A percentile compares a stretch with the other conserved stretches of the same genome.
phyloP scores from a whole-genome alignment of 2,113 vertebrate genomes.

The Xenotilapia longispinis region DNA sequence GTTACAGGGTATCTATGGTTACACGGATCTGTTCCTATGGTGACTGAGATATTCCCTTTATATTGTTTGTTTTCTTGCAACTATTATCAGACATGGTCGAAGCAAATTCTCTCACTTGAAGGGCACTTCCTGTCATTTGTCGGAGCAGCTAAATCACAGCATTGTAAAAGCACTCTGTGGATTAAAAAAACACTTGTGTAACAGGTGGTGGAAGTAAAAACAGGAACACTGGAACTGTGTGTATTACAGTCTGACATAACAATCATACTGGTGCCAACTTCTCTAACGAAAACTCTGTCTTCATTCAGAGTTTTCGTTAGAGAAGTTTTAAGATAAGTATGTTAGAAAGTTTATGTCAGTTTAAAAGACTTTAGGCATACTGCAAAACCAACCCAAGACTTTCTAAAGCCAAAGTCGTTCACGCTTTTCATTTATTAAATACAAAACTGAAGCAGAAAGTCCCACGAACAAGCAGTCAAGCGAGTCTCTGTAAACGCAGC shows the following conservation, averaged over 20 bases:
- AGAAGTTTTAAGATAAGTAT: background rate
- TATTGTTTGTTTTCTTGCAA: conserved; percentile 60
- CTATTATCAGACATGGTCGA: conserved; percentile 32
- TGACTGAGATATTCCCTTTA: conserved; percentile 44
- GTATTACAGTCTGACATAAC: background rate
- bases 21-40: conserved; percentile 64
- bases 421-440: background rate
- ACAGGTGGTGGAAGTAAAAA: background rate
- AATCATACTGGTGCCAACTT: background rate
- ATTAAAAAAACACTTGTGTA: background rate
- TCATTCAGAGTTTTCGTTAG: background rate
- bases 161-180: background rate
- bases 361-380: background rate
- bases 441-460: background rate
- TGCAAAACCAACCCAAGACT: background rate
- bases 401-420: background rate
- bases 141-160: background rate
- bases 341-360: background rate
- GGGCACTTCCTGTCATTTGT: conserved; percentile 27
- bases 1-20: conserved; percentile 70
- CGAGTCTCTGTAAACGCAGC: background rate
- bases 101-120: conserved; percentile 30
- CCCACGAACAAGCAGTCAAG: background rate
- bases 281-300: background rate
- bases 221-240: background rate